Conservation (phyloP, 2,797 vertebrate genomes). For the Hippoglossus hippoglossus region DNA sequence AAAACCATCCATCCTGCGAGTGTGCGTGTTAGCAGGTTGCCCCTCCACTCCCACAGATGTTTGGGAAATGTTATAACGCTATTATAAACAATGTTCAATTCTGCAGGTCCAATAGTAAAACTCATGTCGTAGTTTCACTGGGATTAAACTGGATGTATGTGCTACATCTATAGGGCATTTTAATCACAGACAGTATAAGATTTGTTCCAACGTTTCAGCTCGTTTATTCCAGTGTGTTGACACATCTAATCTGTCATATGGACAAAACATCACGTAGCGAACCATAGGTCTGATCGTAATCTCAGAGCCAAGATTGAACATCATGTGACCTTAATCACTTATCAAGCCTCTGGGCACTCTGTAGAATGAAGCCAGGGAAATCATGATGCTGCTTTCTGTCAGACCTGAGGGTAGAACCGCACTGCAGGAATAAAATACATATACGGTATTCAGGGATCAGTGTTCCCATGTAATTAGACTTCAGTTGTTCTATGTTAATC, state of each 20-base stretch:
- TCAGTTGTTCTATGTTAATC: constrained; percentile 9
- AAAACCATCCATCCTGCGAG: constrained; percentile 26
- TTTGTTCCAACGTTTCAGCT: constrained; percentile 14
- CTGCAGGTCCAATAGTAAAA: constrained; percentile 25
- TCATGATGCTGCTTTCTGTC: constrained; percentile 6
- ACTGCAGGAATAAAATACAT: constrained; percentile 21
- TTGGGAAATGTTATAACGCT: constrained; percentile 39
- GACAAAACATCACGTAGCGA: constrained; percentile 14
- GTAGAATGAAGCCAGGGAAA: constrained; percentile 33
- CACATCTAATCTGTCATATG: constrained; percentile 45
- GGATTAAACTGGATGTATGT: constrained; percentile 7
- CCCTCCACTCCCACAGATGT: constrained; percentile 41
- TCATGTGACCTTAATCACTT: constrained; percentile 60
- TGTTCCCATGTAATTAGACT: constrained; percentile 5
- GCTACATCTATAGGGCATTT: constrained; percentile 9
- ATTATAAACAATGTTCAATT: constrained; percentile 14
- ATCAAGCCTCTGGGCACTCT: constrained; percentile 32
- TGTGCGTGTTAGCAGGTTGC: constrained; percentile 34
- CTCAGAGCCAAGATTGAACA: constrained; percentile 41
- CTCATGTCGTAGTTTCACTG: background rate
- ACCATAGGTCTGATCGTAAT: constrained; percentile 43
- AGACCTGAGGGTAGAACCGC: constrained; percentile 10
- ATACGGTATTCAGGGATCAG: constrained; percentile 26
- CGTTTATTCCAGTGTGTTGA: constrained; percentile 33
- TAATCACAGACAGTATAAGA: constrained; percentile 17